Evolutionary conservation across 2,113 vertebrate genomes (phyloP).

Genomic region (Leptobrachium ailaonicum): DNA sequence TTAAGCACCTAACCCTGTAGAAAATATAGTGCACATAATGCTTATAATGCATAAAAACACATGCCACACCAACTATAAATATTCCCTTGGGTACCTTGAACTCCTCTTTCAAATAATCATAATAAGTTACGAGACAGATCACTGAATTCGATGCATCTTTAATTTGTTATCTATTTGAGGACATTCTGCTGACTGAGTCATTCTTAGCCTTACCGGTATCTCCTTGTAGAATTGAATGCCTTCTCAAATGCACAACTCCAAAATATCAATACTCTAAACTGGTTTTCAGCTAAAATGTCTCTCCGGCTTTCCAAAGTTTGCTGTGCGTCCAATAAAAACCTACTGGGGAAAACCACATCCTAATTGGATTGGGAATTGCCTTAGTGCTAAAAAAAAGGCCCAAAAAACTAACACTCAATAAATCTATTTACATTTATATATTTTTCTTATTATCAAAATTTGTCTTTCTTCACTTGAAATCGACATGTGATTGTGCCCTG

Average conservation of each 20-base stretch:
- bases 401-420: no score
- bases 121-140: conserved; percentile 34
- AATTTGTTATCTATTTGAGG: conserved; percentile 39
- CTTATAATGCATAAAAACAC: no score
- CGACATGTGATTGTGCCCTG: no score
- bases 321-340: neutral
- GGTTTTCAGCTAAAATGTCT: conserved; percentile 34
- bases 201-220: conserved; percentile 28
- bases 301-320: conserved; percentile 13
- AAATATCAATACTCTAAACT: conserved; percentile 43
- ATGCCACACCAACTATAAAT: no score
- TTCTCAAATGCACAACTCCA: conserved; percentile 43
- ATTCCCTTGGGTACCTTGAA: neutral
- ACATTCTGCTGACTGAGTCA: conserved; percentile 33
- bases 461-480: no score
- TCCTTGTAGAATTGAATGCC: conserved; percentile 45
- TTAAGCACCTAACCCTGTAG: no score
- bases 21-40: no score
- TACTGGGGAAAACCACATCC: neutral
- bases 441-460: no score
- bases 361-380: neutral
- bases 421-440: no score
- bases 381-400: no score
- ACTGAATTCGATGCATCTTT: conserved; percentile 46
- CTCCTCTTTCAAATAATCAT: conserved; percentile 35